A percentile compares a stretch with the other conserved stretches of the same genome.
These are phyloP conservation scores for Nysson spinosus DNA, from an alignment of 2,888 invertebrate genomes.

Conservation along the genomic window DNA sequence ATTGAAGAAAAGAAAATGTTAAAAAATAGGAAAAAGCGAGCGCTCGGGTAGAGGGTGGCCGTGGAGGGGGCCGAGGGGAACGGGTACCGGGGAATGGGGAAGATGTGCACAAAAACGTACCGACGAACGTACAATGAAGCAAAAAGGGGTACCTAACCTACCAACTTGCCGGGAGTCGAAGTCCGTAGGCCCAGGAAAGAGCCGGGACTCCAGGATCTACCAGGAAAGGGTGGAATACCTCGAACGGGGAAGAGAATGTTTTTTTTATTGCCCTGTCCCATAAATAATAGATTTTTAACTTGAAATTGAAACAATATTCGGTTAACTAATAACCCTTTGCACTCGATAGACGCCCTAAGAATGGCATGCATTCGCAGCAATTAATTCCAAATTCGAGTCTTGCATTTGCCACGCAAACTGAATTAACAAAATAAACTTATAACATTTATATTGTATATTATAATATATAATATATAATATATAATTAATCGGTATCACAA, in stretches of 20 bases:
- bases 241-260: conserved; percentile 18
- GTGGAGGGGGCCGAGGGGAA: conserved; percentile 51
- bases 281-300: too few species aligned
- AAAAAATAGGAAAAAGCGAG: conserved; percentile 71
- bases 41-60: conserved; percentile 70
- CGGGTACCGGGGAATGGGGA: conserved; percentile 57
- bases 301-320: too few species aligned
- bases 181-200: conserved; percentile 60
- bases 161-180: conserved; percentile 56
- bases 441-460: too few species aligned
- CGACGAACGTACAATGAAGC: conserved; percentile 69
- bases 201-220: conserved; percentile 39
- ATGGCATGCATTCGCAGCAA: too few species aligned
- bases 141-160: conserved; percentile 65
- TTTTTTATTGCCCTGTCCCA: too few species aligned
- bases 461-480: too few species aligned
- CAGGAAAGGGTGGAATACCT: conserved; percentile 38
- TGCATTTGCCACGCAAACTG: too few species aligned
- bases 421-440: too few species aligned
- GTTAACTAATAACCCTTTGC: too few species aligned
- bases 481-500: too few species aligned
- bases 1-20: conserved; percentile 76
- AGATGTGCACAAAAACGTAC: conserved; percentile 72
- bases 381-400: too few species aligned
- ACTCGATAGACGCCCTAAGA: too few species aligned